phyloP scores from a whole-genome alignment of 2,888 invertebrate genomes.

The Oscheius sp. region DNA sequence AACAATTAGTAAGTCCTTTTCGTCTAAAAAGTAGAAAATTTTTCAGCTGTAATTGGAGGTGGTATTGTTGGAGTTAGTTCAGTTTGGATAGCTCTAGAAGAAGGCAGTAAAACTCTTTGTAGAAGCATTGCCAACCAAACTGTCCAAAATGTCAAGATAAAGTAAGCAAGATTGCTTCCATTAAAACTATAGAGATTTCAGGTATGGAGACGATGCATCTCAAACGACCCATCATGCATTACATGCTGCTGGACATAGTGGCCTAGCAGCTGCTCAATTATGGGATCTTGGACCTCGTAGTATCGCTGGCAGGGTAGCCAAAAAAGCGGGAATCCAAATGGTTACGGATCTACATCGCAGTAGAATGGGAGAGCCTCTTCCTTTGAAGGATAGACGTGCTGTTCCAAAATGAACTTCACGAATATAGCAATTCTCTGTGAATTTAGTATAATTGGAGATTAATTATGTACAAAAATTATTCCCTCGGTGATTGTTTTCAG shows the following conservation, averaged over 20 bases:
- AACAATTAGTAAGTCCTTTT: slow-evolving; percentile 36
- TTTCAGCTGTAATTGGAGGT: slow-evolving; percentile 59
- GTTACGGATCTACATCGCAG: slow-evolving; percentile 37
- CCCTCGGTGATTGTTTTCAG: not conserved
- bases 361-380: slow-evolving; percentile 8
- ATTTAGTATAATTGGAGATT: not conserved
- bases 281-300: slow-evolving; percentile 80
- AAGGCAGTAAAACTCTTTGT: slow-evolving; percentile 78
- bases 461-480: not conserved
- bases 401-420: not conserved
- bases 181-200: slow-evolving; percentile 68
- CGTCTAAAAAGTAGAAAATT: not conserved
- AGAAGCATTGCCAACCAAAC: slow-evolving; percentile 78
- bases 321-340: slow-evolving; percentile 75
- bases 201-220: slow-evolving; percentile 80
- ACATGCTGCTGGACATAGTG: slow-evolving; percentile 79
- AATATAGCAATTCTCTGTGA: not conserved
- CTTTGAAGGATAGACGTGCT: slow-evolving; percentile 25
- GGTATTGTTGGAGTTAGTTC: slow-evolving; percentile 75
- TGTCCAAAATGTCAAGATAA: slow-evolving; percentile 80
- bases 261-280: slow-evolving; percentile 77
- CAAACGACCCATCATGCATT: slow-evolving; percentile 78
- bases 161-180: slow-evolving; percentile 73
- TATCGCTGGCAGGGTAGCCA: slow-evolving; percentile 77
- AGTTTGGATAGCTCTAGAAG: slow-evolving; percentile 79